A percentile compares a stretch with the other conserved stretches of the same genome.
These are phyloP conservation scores for Cricetomys ansorgei DNA, from an alignment of 2,113 vertebrate genomes.

Conservation along the genomic window DNA sequence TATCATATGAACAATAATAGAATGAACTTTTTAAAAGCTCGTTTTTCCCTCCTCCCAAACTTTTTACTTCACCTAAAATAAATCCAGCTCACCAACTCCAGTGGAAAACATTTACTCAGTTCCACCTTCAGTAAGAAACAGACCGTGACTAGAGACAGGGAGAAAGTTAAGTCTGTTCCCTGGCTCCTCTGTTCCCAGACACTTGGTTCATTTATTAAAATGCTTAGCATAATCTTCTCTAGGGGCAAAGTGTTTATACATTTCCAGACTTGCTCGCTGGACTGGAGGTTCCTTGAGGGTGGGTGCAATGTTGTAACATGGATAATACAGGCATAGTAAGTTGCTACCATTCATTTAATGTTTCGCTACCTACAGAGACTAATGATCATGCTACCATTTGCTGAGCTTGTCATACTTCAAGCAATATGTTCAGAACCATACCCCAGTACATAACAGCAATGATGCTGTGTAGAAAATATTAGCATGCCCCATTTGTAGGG, in stretches of 20 bases:
- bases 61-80: conserved; percentile 63
- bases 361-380: neutral
- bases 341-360: neutral
- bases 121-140: conserved; percentile 28
- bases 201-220: conserved; percentile 34
- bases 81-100: neutral
- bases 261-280: neutral
- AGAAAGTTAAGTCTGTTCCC: conserved; percentile 36
- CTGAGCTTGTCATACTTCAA: neutral
- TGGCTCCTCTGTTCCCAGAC: neutral
- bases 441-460: neutral
- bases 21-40: neutral
- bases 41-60: conserved; percentile 42
- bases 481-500: neutral
- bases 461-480: neutral
- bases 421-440: neutral
- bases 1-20: conserved; percentile 55
- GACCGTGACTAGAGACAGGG: neutral
- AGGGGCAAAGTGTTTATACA: neutral
- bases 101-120: neutral
- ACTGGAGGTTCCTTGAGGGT: neutral
- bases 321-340: neutral
- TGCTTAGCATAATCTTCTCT: neutral
- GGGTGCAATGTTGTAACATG: neutral
- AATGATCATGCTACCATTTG: neutral